Evolutionary conservation across 2,888 invertebrate species (phyloP), one percentile per base, ranked within the genome.

Genomic region (Cistogaster globosa): DNA sequence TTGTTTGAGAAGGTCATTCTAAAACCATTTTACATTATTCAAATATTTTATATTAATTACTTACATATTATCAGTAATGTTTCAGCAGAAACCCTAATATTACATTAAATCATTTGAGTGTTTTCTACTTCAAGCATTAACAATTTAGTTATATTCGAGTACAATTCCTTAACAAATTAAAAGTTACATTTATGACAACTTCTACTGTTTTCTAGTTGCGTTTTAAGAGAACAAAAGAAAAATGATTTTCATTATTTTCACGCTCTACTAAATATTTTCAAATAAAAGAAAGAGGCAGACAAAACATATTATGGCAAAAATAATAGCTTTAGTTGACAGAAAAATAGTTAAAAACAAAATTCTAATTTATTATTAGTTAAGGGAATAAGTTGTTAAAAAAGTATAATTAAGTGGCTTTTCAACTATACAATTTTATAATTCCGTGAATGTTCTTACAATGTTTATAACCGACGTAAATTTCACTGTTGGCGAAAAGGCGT

Each of bases 261-360:
- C 89, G 90, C 91, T 91, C 91, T 90, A 91, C 89, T 91, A 89
- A 91, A 90, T 89, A 89, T 88, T 88, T 89, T 91, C 32, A 90
- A 90, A 90, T 89, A 88, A 26, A 60, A 58, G 72, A 18, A 79
- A 72, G 36, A 14, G 14, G 18, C 51, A 72, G 57, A 48, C 32
- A 62, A 58, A 53, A 62, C 20, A 51, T 2, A 45, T 0, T 48
- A 36, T 63, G 38, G 2, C 14, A 63, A 22, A 38, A 68, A 69
- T n/a, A 69, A 68, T 20, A 63, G 57, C 65, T 76, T 69, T 55
- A 63, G 62, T 38, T 20, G 45, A 62, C n/a, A 68, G 55, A 32
- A 57, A 62, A 6, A 1, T 42, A 1, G 2, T 32, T 36, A 12
- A 63, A 57, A 62, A 9, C 20, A 36, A 57, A 63, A 18, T 9